A percentile compares a stretch with the other conserved stretches of the same genome.
Conservation (phyloP, 2,113 vertebrate species). For the Dolichotis patagonum region DNA sequence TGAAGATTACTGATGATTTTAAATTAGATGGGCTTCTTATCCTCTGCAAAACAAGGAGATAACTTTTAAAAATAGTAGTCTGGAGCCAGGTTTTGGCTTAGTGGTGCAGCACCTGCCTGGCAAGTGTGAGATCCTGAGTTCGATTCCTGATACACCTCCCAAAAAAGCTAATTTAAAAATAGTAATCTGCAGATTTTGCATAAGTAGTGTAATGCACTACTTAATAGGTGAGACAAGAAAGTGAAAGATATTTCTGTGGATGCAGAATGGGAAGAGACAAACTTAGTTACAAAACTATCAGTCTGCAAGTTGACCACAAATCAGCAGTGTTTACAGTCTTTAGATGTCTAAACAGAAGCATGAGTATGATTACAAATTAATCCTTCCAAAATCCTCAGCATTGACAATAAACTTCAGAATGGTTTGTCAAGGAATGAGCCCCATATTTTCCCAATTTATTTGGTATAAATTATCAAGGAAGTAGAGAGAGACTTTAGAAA, state of each 20-base stretch:
- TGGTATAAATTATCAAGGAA: neutral
- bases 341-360: neutral
- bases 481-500: neutral
- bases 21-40: neutral
- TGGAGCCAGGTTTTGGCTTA: neutral
- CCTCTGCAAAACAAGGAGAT: neutral
- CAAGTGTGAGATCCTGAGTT: too few species aligned
- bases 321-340: neutral
- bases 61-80: neutral
- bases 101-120: too few species aligned
- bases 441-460: neutral
- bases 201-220: neutral
- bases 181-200: neutral
- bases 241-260: conserved; percentile 10
- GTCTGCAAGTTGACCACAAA: neutral
- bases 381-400: neutral
- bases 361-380: neutral
- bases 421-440: neutral
- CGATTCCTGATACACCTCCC: too few species aligned
- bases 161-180: neutral
- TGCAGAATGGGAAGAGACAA: neutral
- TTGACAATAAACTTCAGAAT: neutral
- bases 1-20: neutral
- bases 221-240: neutral
- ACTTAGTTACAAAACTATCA: neutral